These are phyloP conservation scores for Notarius lentiginosus DNA, from an alignment of 2,113 vertebrate species.

Conservation along the genomic window DNA sequence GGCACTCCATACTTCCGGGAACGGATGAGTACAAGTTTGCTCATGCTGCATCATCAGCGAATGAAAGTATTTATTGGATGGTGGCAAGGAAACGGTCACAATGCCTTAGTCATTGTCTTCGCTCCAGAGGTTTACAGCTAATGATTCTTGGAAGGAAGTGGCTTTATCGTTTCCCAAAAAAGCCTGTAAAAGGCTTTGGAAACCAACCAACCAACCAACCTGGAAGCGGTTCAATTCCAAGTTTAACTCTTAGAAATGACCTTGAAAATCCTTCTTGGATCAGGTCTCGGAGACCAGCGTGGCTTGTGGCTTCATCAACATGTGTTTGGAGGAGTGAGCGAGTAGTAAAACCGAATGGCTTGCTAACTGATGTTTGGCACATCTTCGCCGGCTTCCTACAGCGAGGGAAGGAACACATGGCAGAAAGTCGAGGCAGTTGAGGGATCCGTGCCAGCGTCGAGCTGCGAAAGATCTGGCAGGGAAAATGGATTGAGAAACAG, in stretches of 20 bases:
- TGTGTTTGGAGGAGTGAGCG: slow-evolving; percentile 36
- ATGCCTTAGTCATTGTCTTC: slow-evolving; percentile 41
- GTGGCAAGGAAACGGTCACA: slow-evolving; percentile 39
- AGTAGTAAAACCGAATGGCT: slow-evolving; percentile 54
- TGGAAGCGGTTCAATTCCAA: neutral
- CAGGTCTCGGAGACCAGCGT: neutral
- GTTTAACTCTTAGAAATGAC: neutral
- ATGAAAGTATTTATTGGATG: slow-evolving; percentile 60
- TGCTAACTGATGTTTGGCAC: slow-evolving; percentile 66
- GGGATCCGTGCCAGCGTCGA: slow-evolving; percentile 15
- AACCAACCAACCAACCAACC: neutral
- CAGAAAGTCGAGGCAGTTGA: neutral
- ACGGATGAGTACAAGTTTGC: slow-evolving; percentile 62
- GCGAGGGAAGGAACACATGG: slow-evolving; percentile 20
- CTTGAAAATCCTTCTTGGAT: neutral
- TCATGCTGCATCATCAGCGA: slow-evolving; percentile 62
- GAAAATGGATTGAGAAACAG: neutral
- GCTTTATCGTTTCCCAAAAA: slow-evolving; percentile 55
- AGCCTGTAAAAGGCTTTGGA: neutral
- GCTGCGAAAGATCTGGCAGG: neutral
- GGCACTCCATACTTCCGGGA: slow-evolving; percentile 53
- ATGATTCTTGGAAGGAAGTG: slow-evolving; percentile 48
- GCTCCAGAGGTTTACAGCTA: slow-evolving; percentile 43
- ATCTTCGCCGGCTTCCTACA: slow-evolving; percentile 25
- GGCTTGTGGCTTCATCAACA: neutral